These are phyloP conservation scores for Calliphora vomitoria DNA, from an alignment of 2,888 invertebrate genomes.

Conservation along the genomic window DNA sequence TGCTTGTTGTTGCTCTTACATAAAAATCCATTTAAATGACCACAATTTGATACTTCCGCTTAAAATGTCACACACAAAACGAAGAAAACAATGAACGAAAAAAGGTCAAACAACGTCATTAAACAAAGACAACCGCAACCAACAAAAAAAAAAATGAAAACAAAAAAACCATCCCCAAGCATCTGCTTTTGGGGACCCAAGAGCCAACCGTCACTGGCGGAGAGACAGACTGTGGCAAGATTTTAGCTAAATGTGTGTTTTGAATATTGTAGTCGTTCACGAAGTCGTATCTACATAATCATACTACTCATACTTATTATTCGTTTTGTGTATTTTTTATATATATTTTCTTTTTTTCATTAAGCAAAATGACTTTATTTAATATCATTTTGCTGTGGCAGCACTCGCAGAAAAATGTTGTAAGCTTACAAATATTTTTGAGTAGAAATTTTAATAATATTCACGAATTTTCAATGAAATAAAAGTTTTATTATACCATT, in stretches of 20 bases:
- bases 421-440: too few relatives aligned
- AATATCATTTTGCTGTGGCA: background rate
- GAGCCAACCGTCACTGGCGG: background rate
- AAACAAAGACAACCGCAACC: background rate
- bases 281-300: background rate
- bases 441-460: too few relatives aligned
- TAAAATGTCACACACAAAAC: slow-evolving; percentile 54
- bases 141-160: background rate
- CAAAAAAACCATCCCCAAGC: background rate
- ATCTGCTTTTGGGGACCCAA: slow-evolving; percentile 8
- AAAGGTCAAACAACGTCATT: slow-evolving; percentile 55
- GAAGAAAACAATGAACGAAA: slow-evolving; percentile 43
- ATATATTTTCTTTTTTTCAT: slow-evolving; percentile 16
- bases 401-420: background rate
- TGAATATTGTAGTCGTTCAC: slow-evolving; percentile 10
- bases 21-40: slow-evolving; percentile 62
- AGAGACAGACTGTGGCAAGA: background rate
- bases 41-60: slow-evolving; percentile 68
- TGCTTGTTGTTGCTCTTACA: background rate
- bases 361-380: background rate
- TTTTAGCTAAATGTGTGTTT: background rate
- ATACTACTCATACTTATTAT: background rate
- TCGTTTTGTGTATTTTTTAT: background rate
- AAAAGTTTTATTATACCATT: too few relatives aligned
- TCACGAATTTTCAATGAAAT: too few relatives aligned